A percentile compares a stretch with the other conserved stretches of the same genome.
phyloP scores from a whole-genome alignment of 2,113 vertebrate species.

The Heterotis niloticus region DNA sequence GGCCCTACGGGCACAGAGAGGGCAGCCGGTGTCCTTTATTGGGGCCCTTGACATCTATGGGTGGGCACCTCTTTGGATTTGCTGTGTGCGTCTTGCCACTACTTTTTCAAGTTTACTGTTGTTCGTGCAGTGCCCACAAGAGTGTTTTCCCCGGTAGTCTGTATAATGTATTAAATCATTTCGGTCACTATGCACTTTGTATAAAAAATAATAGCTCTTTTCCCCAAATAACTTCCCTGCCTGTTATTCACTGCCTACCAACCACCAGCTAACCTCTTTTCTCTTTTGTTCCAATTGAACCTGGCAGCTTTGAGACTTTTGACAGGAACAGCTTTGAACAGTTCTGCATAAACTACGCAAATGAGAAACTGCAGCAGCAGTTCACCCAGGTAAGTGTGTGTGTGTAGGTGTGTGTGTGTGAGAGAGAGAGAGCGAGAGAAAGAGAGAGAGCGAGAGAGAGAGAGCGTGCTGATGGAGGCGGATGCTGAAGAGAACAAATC shows the following conservation, averaged over 20 bases:
- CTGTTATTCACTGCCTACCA: too few relatives aligned
- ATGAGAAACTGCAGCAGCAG: conserved; percentile 75
- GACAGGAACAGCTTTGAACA: conserved; percentile 77
- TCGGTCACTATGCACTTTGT: not conserved
- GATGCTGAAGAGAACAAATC: not conserved
- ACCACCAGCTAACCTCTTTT: not conserved
- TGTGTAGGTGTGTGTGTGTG: not conserved
- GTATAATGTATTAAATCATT: not conserved
- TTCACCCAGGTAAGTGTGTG: conserved; percentile 67
- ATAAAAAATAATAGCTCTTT: not conserved
- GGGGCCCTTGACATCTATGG: conserved; percentile 74
- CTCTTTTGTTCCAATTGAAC: conserved; percentile 21
- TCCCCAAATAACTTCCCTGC: not conserved
- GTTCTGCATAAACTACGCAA: conserved; percentile 77
- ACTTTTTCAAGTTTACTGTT: too few relatives aligned
- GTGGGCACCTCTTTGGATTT: conserved; percentile 43
- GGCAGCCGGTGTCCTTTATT: conserved; percentile 50
- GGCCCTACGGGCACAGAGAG: conserved; percentile 51
- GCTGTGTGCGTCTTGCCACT: too few relatives aligned
- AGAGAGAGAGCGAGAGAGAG: too few relatives aligned
- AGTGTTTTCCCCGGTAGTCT: too few relatives aligned
- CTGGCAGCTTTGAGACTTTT: conserved; percentile 71
- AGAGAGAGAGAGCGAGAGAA: too few relatives aligned
- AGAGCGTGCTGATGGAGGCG: not conserved
- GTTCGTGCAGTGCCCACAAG: too few relatives aligned